Evolutionary conservation across 2,797 vertebrate species (phyloP).

Genomic region (Myripristis murdjan): DNA sequence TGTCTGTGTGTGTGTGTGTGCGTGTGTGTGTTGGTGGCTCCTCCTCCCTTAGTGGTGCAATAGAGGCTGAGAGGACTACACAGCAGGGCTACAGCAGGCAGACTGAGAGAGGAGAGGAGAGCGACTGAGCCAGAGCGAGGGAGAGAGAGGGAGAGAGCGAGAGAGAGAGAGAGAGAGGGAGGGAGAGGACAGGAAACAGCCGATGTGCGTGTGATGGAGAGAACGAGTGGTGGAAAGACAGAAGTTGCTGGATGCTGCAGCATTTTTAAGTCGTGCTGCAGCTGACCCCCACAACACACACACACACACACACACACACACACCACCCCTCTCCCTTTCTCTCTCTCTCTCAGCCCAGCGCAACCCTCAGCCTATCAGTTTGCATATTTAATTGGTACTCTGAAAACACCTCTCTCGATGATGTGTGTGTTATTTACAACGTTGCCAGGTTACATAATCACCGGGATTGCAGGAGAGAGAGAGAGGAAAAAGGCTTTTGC

Average conservation of each 20-base stretch:
- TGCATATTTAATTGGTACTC: constrained; percentile 65
- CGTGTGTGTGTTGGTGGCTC: constrained; percentile 62
- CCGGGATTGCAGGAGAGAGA: constrained; percentile 3
- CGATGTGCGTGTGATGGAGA: constrained; percentile 62
- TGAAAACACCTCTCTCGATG: constrained; percentile 57
- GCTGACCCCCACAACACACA: constrained; percentile 54
- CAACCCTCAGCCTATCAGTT: constrained; percentile 37
- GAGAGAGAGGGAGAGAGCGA: constrained; percentile 20
- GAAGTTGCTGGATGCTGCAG: constrained; percentile 83
- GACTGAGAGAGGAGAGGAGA: constrained; percentile 59
- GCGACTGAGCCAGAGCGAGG: constrained; percentile 43
- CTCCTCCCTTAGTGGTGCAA: constrained; percentile 73
- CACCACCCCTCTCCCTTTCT: constrained; percentile 47
- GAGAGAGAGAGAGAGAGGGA: constrained; percentile 23
- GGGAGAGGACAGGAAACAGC: constrained; percentile 41
- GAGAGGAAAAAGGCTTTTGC: constrained; percentile 21
- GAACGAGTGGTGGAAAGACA: constrained; percentile 70
- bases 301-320: constrained; percentile 51
- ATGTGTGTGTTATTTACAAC: constrained; percentile 30
- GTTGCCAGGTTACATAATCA: constrained; percentile 55
- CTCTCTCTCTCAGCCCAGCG: constrained; percentile 38
- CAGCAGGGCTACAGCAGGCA: constrained; percentile 68
- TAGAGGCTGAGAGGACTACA: constrained; percentile 68
- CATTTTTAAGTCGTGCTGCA: constrained; percentile 83
- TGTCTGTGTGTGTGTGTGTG: constrained; percentile 18